Evolutionary conservation across 1,140 invertebrate species (phyloP).

Genomic region (Lordiphosa stackelbergi): DNA sequence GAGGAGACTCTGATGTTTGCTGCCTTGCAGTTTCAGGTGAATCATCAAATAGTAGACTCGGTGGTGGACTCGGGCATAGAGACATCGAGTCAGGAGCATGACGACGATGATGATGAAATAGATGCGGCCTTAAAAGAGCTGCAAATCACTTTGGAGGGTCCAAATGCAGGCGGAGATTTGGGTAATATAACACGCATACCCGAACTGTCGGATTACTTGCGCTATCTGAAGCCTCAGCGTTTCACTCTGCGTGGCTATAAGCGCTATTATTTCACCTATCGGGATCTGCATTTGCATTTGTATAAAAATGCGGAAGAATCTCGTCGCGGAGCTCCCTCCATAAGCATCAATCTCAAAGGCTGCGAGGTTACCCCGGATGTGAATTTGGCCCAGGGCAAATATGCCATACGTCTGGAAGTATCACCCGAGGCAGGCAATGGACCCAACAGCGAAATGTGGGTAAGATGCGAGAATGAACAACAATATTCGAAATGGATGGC

Average conservation of each 20-base stretch:
- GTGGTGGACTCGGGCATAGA: constrained; percentile 70
- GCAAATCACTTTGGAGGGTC: constrained; percentile 89
- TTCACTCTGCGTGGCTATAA: constrained; percentile 94
- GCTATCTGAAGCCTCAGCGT: constrained; percentile 92
- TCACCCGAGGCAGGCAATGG: constrained; percentile 90
- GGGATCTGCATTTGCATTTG: constrained; percentile 83
- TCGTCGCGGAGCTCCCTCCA: constrained; percentile 79
- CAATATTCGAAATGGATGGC: constrained; percentile 99
- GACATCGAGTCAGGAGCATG: constrained; percentile 70
- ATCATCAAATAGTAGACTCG: constrained; percentile 85
- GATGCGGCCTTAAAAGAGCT: constrained; percentile 93
- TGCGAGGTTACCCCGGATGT: constrained; percentile 99
- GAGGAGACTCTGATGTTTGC: constrained; percentile 99
- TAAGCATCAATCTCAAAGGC: constrained; percentile 87
- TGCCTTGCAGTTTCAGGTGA: constrained; percentile 97
- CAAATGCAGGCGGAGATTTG: constrained; percentile 79
- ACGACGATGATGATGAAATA: constrained; percentile 84
- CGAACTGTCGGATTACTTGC: constrained; percentile 90
- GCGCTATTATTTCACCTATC: constrained; percentile 91
- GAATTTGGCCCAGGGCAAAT: constrained; percentile 92
- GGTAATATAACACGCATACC: constrained; percentile 92
- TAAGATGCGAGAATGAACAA: constrained; percentile 95
- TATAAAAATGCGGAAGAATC: constrained; percentile 84
- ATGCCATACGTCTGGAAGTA: constrained; percentile 96
- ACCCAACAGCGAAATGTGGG: constrained; percentile 89